Percentiles rank a stretch among this genome's conserved stretches.
Conservation (phyloP, 2,113 vertebrate species). For the Hyperoodon ampullatus region DNA sequence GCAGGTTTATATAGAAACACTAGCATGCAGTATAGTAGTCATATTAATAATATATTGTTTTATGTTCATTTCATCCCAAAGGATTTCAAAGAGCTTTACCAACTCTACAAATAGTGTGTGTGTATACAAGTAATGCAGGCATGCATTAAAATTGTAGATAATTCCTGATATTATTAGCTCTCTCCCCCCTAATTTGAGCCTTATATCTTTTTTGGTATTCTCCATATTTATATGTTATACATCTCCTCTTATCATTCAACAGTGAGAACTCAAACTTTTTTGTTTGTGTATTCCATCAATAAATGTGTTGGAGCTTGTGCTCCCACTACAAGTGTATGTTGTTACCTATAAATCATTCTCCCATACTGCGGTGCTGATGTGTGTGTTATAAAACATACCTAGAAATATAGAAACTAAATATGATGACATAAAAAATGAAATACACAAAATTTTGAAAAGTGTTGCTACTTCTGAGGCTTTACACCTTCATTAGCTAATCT, state of each 20-base stretch:
- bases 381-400: background rate
- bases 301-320: background rate
- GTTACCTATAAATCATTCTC: background rate
- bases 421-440: background rate
- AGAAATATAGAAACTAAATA: background rate
- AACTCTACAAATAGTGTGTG: constrained; percentile 54
- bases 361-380: background rate
- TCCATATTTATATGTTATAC: background rate
- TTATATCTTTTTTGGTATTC: background rate
- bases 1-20: constrained; percentile 43
- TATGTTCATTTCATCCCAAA: constrained; percentile 53
- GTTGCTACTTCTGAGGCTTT: background rate
- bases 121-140: background rate
- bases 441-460: background rate
- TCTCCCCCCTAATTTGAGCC: no score
- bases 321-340: background rate
- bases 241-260: background rate
- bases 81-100: constrained; percentile 71
- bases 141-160: constrained; percentile 39
- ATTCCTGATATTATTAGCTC: background rate
- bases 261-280: background rate
- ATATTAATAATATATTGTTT: constrained; percentile 76
- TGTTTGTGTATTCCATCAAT: background rate
- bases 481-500: background rate
- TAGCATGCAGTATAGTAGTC: constrained; percentile 4